These are phyloP conservation scores for Macrotus californicus DNA, from an alignment of 2,113 vertebrate genomes.

Conservation along the genomic window DNA sequence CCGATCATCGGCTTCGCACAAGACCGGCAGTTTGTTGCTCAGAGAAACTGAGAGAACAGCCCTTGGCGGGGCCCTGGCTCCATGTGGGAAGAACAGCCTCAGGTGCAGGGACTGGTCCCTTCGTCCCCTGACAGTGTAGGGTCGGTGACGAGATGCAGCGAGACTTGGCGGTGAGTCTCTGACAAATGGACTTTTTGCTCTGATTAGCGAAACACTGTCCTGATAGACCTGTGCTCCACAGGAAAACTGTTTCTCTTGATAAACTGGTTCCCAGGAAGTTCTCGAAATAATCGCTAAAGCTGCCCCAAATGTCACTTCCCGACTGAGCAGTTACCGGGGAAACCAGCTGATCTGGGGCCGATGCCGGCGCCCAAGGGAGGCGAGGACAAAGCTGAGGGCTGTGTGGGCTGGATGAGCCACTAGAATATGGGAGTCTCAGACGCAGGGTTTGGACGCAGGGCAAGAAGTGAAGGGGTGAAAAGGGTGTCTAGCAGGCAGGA, in stretches of 20 bases:
- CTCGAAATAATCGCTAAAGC: neutral
- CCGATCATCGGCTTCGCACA: fast-evolving
- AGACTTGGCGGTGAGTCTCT: neutral
- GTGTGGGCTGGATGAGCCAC: neutral
- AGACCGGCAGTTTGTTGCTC: fast-evolving
- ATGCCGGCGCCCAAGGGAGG: neutral
- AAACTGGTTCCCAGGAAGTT: neutral
- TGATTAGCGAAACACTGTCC: fast-evolving
- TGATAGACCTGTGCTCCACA: neutral
- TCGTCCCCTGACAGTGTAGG: fast-evolving
- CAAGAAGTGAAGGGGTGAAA: neutral
- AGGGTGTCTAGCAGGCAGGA: fast-evolving
- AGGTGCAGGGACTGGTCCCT: too few relatives aligned
- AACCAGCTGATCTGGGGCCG: neutral
- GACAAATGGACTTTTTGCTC: neutral
- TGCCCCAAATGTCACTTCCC: neutral
- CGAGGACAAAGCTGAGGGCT: fast-evolving
- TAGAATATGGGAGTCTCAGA: neutral
- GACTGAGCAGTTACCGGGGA: neutral
- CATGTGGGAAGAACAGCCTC: fast-evolving
- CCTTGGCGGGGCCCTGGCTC: neutral
- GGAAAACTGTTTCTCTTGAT: neutral
- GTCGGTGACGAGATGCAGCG: fast-evolving
- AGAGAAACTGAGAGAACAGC: neutral
- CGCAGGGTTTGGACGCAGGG: neutral